Base-by-base conservation (phyloP, 2,888 invertebrate genomes). In the Nomada lathburiana region DNA sequence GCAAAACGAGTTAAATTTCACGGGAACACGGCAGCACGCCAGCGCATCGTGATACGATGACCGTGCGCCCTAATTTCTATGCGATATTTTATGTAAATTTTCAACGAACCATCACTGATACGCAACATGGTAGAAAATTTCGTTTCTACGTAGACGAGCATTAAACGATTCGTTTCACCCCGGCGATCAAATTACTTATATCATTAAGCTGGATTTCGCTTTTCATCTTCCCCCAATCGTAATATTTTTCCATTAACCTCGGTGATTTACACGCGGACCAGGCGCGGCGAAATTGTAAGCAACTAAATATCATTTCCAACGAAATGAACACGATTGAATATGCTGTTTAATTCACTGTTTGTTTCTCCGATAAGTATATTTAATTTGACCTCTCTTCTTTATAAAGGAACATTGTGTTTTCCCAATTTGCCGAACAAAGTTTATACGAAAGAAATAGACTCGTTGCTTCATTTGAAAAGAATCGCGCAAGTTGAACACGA, bases 1-100 rank as follows among this genome's bases (percentile, higher is more conserved):
- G 76, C 76, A 67, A 36, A 76, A 73, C 82, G 70, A 59, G 72
- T 76, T 82, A 82, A 70, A 82, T 82, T 83, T 73, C 64, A 76
- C 69, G 53, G 69, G 67, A 64, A 64, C 60, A 76, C 64, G 16
- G 65, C 67, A 62, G 62, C 75, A 57, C 26, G 69, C 55, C 4
- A 52, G 42, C n/a, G 80, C 55, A 50, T 60, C 50, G 74, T 23
- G 81, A 70, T 52, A 63, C 81, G 81, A 74, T 67, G 81, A 74
- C 81, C 80, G 74, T 44, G 11, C 72, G 76, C 50, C 69, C 76
- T 65, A 81, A 82, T 82, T 82, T 60, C 72, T 55, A 18, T 18
- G 60, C 59, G 50, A 76, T 76, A 81, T 82, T 82, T 81, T 69
- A 71, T 81, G 76, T 76, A 69, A 68, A 81, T 82, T 68, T 67